Percentiles rank a stretch among this genome's conserved stretches.
Conservation (phyloP, 2,797 vertebrate genomes). For the Coregonus suidteri region DNA sequence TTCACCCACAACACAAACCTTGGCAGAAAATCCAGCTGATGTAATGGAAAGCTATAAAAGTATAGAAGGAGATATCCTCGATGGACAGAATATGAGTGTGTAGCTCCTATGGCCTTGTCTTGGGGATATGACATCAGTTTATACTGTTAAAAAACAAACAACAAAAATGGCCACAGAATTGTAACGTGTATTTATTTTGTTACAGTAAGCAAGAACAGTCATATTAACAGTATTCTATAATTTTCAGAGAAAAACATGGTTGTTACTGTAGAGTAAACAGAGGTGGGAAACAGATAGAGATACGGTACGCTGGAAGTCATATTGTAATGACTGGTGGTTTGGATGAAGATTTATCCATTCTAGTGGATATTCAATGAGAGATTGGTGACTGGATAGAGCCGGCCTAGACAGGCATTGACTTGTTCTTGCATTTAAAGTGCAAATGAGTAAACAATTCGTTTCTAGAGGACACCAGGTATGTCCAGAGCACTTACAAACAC, state of each 20-base stretch:
- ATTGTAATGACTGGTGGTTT: not conserved
- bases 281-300: not conserved
- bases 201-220: slow-evolving; percentile 48
- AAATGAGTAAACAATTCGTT: slow-evolving; percentile 66
- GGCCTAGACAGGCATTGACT: slow-evolving; percentile 34
- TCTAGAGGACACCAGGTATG: slow-evolving; percentile 60
- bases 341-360: not conserved
- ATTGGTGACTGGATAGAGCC: not conserved
- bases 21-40: slow-evolving; percentile 45
- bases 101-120: not conserved
- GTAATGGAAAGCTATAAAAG: slow-evolving; percentile 9
- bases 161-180: slow-evolving; percentile 15
- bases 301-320: not conserved
- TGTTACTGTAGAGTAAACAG: not conserved
- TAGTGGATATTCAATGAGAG: not conserved
- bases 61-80: not conserved
- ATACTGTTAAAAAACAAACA: not conserved
- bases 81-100: not conserved
- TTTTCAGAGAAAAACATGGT: slow-evolving; percentile 21
- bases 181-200: slow-evolving; percentile 56
- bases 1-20: slow-evolving; percentile 35
- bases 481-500: slow-evolving; percentile 38
- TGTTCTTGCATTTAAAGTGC: slow-evolving; percentile 54
- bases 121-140: not conserved
- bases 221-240: slow-evolving; percentile 38